phyloP scores from a whole-genome alignment of 2,797 vertebrate species.

The Enteromius radiatus region DNA sequence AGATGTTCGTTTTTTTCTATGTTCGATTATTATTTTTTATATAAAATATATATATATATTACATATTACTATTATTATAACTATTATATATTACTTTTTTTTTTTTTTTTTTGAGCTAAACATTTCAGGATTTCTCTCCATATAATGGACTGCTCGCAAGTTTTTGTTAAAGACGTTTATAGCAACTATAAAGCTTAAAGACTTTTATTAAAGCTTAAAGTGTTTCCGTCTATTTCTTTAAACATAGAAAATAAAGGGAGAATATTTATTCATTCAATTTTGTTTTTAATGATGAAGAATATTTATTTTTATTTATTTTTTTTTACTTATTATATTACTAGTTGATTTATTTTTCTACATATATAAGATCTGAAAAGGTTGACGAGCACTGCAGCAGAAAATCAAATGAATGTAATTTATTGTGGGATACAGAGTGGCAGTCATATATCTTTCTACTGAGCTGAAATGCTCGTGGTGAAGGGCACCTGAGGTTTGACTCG shows the following conservation, averaged over 20 bases:
- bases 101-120: too few relatives aligned
- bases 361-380: background rate
- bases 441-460: background rate
- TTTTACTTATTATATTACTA: background rate
- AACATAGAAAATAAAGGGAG: too few relatives aligned
- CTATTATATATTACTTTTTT: too few relatives aligned
- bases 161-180: background rate
- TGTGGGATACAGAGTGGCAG: background rate
- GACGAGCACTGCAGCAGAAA: background rate
- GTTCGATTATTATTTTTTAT: too few relatives aligned
- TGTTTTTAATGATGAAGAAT: too few relatives aligned
- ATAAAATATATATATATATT: too few relatives aligned
- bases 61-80: too few relatives aligned
- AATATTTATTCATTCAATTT: background rate
- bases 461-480: slow-evolving; percentile 7
- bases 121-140: too few relatives aligned
- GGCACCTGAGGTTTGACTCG: slow-evolving; percentile 9
- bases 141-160: too few relatives aligned
- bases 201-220: background rate
- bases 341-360: background rate
- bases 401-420: background rate
- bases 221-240: too few relatives aligned
- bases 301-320: background rate
- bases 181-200: background rate
- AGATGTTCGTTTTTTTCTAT: too few relatives aligned